These are phyloP conservation scores for Drosophila subsilvestris DNA, from an alignment of 2,888 invertebrate species.

Conservation along the genomic window DNA sequence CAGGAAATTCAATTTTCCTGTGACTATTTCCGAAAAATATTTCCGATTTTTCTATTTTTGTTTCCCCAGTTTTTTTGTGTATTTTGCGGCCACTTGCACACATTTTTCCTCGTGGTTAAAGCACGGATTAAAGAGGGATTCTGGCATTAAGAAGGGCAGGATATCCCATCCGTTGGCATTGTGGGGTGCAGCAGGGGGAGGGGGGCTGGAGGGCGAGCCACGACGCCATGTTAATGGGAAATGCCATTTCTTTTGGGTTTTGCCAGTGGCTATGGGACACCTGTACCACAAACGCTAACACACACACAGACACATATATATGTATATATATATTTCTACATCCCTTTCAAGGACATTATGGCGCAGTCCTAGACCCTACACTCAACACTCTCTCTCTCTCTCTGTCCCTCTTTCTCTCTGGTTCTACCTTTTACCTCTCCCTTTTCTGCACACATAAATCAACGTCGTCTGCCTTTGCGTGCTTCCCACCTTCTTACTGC, in stretches of 20 bases:
- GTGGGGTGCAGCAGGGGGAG: background rate
- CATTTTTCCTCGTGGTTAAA: background rate
- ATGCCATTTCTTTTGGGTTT: slow-evolving; percentile 28
- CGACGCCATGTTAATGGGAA: slow-evolving; percentile 11
- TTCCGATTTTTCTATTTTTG: no score
- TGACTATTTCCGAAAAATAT: no score
- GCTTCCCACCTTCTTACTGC: slow-evolving; percentile 42
- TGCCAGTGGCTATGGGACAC: slow-evolving; percentile 71
- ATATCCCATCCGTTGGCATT: background rate
- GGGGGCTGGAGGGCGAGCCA: background rate
- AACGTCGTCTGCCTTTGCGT: slow-evolving; percentile 54
- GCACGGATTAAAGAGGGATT: background rate
- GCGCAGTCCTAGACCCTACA: slow-evolving; percentile 15
- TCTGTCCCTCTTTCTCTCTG: background rate
- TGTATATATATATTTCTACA: slow-evolving; percentile 8
- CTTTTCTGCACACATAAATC: slow-evolving; percentile 56
- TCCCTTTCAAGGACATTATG: slow-evolving; percentile 68
- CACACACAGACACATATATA: slow-evolving; percentile 5
- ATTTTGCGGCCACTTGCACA: background rate
- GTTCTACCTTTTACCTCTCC: background rate
- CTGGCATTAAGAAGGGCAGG: background rate
- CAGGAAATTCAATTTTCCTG: no score
- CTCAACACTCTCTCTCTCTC: slow-evolving; percentile 5
- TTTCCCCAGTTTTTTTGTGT: background rate
- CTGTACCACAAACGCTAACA: slow-evolving; percentile 50